phyloP scores from a whole-genome alignment of 2,113 vertebrate species.

The Nesogale talazaci region DNA sequence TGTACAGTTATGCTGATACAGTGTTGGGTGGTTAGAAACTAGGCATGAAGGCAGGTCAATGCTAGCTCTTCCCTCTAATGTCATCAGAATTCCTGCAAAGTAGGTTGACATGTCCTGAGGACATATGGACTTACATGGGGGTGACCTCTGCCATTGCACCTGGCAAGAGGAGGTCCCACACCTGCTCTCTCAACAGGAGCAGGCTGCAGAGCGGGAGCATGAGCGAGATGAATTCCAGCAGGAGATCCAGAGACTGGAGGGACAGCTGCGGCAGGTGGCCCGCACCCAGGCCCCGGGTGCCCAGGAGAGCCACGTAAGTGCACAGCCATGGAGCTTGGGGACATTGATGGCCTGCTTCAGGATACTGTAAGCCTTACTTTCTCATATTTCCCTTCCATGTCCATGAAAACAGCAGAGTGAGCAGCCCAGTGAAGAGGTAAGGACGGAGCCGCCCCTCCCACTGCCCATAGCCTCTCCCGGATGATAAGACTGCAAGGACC shows the following conservation, averaged over 20 bases:
- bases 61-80: neutral
- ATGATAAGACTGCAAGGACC: neutral
- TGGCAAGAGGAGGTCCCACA: neutral
- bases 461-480: neutral
- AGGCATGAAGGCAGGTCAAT: neutral
- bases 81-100: neutral
- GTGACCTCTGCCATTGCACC: neutral
- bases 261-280: constrained; percentile 86
- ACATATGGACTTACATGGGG: neutral
- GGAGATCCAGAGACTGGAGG: constrained; percentile 94
- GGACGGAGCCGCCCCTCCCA: constrained; percentile 54
- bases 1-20: neutral
- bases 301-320: constrained; percentile 86
- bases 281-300: constrained; percentile 78
- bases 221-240: constrained; percentile 98
- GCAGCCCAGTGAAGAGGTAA: constrained; percentile 93
- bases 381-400: constrained; percentile 71
- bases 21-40: neutral
- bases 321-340: fast-evolving
- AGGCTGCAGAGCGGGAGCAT: constrained; percentile 95
- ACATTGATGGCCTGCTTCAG: fast-evolving
- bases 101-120: neutral
- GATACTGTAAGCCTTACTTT: neutral
- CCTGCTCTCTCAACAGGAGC: constrained; percentile 87
- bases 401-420: constrained; percentile 88